Percentiles rank a stretch among this genome's conserved stretches.
Evolutionary conservation across 2,797 vertebrate genomes (phyloP).

Genomic region (Gobionotothen gibberifrons): DNA sequence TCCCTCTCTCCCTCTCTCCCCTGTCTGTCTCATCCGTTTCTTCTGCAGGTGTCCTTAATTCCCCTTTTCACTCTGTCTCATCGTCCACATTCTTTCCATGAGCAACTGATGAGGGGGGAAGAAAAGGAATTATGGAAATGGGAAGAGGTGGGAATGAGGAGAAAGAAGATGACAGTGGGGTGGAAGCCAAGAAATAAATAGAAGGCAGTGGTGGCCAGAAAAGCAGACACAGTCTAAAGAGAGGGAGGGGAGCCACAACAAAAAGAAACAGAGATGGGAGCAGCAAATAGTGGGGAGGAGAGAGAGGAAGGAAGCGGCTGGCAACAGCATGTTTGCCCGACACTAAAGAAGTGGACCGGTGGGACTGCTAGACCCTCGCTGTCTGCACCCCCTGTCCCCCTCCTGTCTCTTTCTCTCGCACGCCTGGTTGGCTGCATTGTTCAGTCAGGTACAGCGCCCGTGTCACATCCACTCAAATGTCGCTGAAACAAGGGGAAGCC

Average conservation of each 20-base stretch:
- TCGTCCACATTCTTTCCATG: conserved; percentile 33
- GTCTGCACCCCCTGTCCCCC: neutral
- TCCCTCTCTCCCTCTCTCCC: neutral
- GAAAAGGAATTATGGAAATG: conserved; percentile 59
- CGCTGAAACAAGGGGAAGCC: conserved; percentile 35
- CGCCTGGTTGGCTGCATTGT: conserved; percentile 56
- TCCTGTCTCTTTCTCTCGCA: conserved; percentile 38
- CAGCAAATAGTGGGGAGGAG: conserved; percentile 6
- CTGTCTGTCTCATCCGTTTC: conserved; percentile 42
- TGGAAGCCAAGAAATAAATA: conserved; percentile 59
- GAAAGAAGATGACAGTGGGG: conserved; percentile 50
- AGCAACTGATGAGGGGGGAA: conserved; percentile 46
- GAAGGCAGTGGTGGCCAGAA: conserved; percentile 50
- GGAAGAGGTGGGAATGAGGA: conserved; percentile 48
- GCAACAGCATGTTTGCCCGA: conserved; percentile 13
- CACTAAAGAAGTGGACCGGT: conserved; percentile 23
- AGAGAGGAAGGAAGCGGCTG: conserved; percentile 14
- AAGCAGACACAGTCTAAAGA: conserved; percentile 30
- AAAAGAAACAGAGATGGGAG: conserved; percentile 15
- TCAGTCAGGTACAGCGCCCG: conserved; percentile 33
- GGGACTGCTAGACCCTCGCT: conserved; percentile 28
- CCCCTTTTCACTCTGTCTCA: conserved; percentile 40
- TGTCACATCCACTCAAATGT: conserved; percentile 60
- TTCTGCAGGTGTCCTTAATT: conserved; percentile 67
- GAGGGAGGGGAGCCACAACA: conserved; percentile 8